These are phyloP conservation scores for Torymus auratus DNA, from an alignment of 2,888 invertebrate species.

Conservation along the genomic window DNA sequence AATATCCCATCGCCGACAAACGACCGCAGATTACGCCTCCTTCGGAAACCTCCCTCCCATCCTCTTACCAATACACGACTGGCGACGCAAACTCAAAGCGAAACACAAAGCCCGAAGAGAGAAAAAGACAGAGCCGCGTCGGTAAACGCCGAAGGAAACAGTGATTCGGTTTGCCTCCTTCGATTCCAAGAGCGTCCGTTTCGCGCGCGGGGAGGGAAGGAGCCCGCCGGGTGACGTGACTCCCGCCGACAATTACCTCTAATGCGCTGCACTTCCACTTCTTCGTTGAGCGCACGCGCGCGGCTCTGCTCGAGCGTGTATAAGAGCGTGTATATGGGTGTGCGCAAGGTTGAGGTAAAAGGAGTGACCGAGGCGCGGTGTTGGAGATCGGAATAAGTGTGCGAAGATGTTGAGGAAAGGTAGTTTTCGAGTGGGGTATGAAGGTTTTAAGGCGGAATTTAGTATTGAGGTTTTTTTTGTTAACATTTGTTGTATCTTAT, in stretches of 20 bases:
- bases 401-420: no score
- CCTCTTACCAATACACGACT: no score
- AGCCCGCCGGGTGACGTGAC: slow-evolving; percentile 47
- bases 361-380: no score
- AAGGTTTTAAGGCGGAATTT: no score
- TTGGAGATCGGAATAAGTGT: no score
- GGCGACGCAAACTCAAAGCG: no score
- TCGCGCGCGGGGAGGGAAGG: not conserved
- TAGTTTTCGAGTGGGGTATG: no score
- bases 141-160: slow-evolving; percentile 1
- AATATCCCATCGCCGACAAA: not conserved
- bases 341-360: not conserved
- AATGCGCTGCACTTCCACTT: slow-evolving; percentile 48
- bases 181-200: slow-evolving; percentile 40
- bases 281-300: not conserved
- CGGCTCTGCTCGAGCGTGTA: not conserved
- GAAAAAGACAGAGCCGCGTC: not conserved
- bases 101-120: not conserved
- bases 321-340: not conserved
- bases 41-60: no score
- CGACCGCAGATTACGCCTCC: no score
- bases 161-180: slow-evolving; percentile 52
- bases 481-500: no score
- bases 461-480: no score
- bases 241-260: slow-evolving; percentile 55